phyloP scores from a whole-genome alignment of 2,888 invertebrate species.

The Esperia sulphurella region DNA sequence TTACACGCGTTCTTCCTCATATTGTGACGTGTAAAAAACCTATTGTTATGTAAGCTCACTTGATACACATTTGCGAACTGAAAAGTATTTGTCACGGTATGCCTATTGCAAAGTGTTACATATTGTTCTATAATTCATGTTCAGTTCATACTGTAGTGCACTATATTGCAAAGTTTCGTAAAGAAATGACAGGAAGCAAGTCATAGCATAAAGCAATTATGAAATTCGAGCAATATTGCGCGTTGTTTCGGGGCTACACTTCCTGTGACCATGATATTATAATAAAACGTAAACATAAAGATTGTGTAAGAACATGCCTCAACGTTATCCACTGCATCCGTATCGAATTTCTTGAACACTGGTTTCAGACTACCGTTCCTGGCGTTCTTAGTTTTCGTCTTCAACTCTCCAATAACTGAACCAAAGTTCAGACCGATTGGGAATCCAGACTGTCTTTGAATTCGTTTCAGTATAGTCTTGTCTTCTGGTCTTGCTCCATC shows the following conservation, averaged over 20 bases:
- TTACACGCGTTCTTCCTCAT: conserved; percentile 25
- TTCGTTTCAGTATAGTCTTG: conserved; percentile 44
- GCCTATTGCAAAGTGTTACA: neutral
- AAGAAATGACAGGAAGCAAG: conserved; percentile 7
- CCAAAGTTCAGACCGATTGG: conserved; percentile 63
- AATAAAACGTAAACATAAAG: conserved; percentile 5
- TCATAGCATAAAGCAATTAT: conserved; percentile 1
- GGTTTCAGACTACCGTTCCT: conserved; percentile 60
- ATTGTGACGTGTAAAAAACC: conserved; percentile 23
- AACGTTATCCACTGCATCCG: conserved; percentile 34
- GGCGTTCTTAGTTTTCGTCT: conserved; percentile 59
- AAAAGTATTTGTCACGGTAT: conserved; percentile 3
- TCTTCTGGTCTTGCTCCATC: neutral
- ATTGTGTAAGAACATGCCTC: conserved; percentile 47
- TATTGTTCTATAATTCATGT: neutral
- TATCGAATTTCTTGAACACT: conserved; percentile 67
- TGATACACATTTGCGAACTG: conserved; percentile 3
- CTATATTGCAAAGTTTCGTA: neutral
- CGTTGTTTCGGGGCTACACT: conserved; percentile 2
- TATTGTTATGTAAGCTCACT: conserved; percentile 34
- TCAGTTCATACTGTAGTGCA: neutral
- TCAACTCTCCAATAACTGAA: conserved; percentile 68
- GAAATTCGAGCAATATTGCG: conserved; percentile 3
- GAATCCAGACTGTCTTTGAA: conserved; percentile 57
- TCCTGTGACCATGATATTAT: conserved; percentile 9